Percentiles rank a stretch among this genome's conserved stretches.
phyloP scores from a whole-genome alignment of 92 coral and sea anemone genomes.

The Actinernus sp. region DNA sequence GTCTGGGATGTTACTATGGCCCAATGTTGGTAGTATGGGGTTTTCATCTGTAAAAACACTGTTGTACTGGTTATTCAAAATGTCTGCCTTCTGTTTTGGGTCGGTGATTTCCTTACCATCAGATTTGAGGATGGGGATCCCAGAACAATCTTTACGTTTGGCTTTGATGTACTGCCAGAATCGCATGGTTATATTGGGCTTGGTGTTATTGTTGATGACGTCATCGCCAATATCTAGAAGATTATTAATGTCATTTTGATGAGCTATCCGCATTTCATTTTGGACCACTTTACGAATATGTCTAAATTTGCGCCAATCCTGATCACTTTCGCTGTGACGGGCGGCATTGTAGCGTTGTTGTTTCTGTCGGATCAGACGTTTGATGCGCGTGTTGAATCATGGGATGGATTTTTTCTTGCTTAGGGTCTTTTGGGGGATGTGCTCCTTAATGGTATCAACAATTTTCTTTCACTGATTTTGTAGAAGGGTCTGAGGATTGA shows the following conservation, averaged over 20 bases:
- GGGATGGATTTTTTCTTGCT: conserved; percentile 29
- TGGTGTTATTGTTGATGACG: conserved; percentile 12
- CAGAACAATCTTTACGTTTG: conserved; percentile 50
- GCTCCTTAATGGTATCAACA: conserved; percentile 17
- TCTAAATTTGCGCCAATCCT: conserved; percentile 51
- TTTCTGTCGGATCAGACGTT: conserved; percentile 29
- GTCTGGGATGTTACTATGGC: conserved; percentile 22
- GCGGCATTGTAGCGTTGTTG: conserved; percentile 41
- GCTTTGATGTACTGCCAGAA: conserved; percentile 58
- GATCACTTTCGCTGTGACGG: conserved; percentile 4
- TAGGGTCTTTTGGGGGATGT: conserved; percentile 28
- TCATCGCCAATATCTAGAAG: conserved; percentile 20
- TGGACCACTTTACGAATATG: conserved; percentile 23
- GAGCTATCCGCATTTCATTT: conserved; percentile 32
- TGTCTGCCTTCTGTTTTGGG: conserved; percentile 35
- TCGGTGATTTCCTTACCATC: conserved; percentile 36
- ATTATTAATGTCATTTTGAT: conserved; percentile 27
- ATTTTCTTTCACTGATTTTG: conserved; percentile 22
- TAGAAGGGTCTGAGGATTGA: background rate
- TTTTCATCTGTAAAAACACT: conserved; percentile 59
- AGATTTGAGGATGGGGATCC: conserved; percentile 43
- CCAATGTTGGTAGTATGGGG: conserved; percentile 22
- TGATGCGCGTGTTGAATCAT: conserved; percentile 24
- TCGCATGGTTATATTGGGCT: conserved; percentile 34
- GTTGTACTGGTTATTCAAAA: conserved; percentile 42